Evolutionary conservation across 92 coral and sea anemone species (phyloP).

Genomic region (Umimayanthus kanabou): DNA sequence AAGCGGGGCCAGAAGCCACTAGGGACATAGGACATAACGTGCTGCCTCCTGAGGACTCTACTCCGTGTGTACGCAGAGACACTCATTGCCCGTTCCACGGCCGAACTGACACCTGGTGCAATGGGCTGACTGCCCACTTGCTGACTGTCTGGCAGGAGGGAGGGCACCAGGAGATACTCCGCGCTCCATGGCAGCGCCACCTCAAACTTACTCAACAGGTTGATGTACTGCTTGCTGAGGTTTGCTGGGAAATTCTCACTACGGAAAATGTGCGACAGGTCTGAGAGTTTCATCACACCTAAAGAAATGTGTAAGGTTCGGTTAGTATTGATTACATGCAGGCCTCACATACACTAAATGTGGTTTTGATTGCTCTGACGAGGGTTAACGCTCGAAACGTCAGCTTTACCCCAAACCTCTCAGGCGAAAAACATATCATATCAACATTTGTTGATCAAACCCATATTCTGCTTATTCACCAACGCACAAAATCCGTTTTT

Average conservation of each 20-base stretch:
- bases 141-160: constrained; percentile 95
- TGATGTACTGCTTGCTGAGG: constrained; percentile 87
- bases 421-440: too few relatives aligned
- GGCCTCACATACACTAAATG: too few relatives aligned
- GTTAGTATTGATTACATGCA: too few relatives aligned
- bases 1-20: constrained; percentile 99
- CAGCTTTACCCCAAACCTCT: too few relatives aligned
- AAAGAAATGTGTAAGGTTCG: background rate
- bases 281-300: constrained; percentile 97
- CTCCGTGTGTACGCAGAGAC: constrained; percentile 82
- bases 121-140: constrained; percentile 79
- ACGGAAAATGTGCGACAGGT: constrained; percentile 96
- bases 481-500: too few relatives aligned
- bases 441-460: too few relatives aligned
- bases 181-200: constrained; percentile 95
- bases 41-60: constrained; percentile 91
- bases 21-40: constrained; percentile 97
- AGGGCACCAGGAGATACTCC: constrained; percentile 94
- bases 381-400: too few relatives aligned
- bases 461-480: too few relatives aligned
- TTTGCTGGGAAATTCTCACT: constrained; percentile 96
- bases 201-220: constrained; percentile 94
- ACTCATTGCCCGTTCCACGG: constrained; percentile 90
- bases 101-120: constrained; percentile 82
- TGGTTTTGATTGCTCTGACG: too few relatives aligned